Conservation (phyloP, 2,888 invertebrate genomes). For the Beris chalybata region DNA sequence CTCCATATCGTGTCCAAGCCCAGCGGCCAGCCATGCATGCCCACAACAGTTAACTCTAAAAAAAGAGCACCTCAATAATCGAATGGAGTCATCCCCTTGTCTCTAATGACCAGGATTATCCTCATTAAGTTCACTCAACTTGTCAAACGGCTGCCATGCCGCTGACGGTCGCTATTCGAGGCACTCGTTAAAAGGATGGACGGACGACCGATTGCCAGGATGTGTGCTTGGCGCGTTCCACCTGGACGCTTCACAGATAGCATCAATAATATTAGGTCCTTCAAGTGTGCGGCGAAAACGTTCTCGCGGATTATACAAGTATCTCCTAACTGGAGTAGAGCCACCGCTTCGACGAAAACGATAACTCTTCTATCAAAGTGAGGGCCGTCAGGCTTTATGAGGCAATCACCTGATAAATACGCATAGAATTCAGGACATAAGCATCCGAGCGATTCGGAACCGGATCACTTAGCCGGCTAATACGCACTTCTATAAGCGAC, state of each 20-base stretch:
- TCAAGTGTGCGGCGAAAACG: constrained; percentile 7
- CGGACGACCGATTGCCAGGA: not conserved
- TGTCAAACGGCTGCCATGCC: constrained; percentile 34
- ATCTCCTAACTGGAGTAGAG: too few species aligned
- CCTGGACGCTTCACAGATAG: too few species aligned
- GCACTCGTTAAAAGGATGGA: constrained; percentile 6
- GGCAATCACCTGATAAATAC: constrained; percentile 32
- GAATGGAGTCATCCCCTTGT: constrained; percentile 28
- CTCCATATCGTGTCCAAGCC: too few species aligned
- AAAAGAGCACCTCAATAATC: not conserved
- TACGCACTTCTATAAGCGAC: constrained; percentile 27
- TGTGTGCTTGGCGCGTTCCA: not conserved
- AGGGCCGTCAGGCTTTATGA: constrained; percentile 16
- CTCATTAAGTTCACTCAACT: constrained; percentile 36
- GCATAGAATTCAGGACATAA: not conserved
- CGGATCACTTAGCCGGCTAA: constrained; percentile 36
- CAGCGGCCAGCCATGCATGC: too few species aligned
- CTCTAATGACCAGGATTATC: constrained; percentile 36
- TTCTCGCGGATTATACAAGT: not conserved
- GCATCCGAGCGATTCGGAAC: constrained; percentile 15
- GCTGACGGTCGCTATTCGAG: too few species aligned
- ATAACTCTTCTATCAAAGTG: constrained; percentile 31
- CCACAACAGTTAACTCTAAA: too few species aligned
- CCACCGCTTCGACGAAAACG: constrained; percentile 3
- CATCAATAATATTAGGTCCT: too few species aligned